These are phyloP conservation scores for Eupelmus urozonus DNA, from an alignment of 2,888 invertebrate species.

Conservation along the genomic window DNA sequence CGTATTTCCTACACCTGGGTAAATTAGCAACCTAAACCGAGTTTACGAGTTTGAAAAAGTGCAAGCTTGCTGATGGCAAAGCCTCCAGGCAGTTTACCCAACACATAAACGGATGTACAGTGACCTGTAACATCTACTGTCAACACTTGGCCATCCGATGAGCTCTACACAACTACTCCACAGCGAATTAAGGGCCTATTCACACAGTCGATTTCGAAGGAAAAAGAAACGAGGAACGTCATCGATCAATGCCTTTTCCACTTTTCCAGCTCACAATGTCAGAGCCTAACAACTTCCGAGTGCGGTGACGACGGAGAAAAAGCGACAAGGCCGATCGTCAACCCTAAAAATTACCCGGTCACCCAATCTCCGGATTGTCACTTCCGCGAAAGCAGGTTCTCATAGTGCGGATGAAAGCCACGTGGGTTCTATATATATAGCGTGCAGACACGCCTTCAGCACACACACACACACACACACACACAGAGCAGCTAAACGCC, in stretches of 20 bases:
- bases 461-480: no score
- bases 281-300: neutral
- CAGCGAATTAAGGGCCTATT: neutral
- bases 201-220: neutral
- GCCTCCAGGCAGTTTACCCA: no score
- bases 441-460: no score
- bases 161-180: no score
- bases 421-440: no score
- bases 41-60: neutral
- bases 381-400: conserved; percentile 3
- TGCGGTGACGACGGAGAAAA: neutral
- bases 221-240: no score
- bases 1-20: neutral
- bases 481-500: neutral
- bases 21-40: neutral
- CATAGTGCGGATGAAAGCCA: neutral
- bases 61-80: no score
- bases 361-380: conserved; percentile 34
- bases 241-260: neutral
- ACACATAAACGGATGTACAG: no score
- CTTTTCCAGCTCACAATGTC: neutral
- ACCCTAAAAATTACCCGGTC: neutral
- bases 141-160: no score
- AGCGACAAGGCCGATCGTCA: no score
- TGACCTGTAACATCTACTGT: no score